Conservation (phyloP, 1,140 invertebrate species). For the Andricus grossulariae region DNA sequence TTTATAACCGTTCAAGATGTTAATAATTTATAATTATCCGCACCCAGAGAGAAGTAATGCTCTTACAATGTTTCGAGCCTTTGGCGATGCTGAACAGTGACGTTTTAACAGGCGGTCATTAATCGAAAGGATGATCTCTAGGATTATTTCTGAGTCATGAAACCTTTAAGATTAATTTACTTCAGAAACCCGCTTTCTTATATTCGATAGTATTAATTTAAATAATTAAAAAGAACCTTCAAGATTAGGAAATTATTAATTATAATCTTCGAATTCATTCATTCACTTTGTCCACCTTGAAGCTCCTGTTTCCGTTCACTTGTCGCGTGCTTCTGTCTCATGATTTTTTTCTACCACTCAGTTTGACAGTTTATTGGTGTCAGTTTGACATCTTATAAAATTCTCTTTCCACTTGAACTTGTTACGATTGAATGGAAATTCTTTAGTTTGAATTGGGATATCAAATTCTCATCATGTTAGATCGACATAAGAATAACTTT, state of each 20-base stretch:
- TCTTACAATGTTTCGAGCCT: neutral
- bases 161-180: neutral
- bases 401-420: too few species aligned
- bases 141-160: neutral
- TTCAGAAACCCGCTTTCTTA: neutral
- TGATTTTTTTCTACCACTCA: too few species aligned
- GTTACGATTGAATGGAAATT: too few species aligned
- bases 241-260: neutral
- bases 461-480: too few species aligned
- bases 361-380: too few species aligned
- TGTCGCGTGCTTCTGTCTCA: too few species aligned
- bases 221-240: neutral
- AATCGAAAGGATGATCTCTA: constrained; percentile 17
- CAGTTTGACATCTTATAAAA: too few species aligned
- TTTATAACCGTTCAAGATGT: neutral
- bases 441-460: neutral
- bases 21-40: constrained; percentile 15
- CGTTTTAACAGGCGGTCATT: constrained; percentile 24
- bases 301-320: too few species aligned
- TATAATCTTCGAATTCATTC: too few species aligned
- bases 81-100: neutral
- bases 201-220: neutral
- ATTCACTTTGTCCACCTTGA: too few species aligned
- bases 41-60: neutral
- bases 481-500: too few species aligned